A percentile compares a stretch with the other conserved stretches of the same genome.
These are phyloP conservation scores for Lysandra coridon DNA, from an alignment of 2,888 invertebrate genomes.

Conservation along the genomic window DNA sequence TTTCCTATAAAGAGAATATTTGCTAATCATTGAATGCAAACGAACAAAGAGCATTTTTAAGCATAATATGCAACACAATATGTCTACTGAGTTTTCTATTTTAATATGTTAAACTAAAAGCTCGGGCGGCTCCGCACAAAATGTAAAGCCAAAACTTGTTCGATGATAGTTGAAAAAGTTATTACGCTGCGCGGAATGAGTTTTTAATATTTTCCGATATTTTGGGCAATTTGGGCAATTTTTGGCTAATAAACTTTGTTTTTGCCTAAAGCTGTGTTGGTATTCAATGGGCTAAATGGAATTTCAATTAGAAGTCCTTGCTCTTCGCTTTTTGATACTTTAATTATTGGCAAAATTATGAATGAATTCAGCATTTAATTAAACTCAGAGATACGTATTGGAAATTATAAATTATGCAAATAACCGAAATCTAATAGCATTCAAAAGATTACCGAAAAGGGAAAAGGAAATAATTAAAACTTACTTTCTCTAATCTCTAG, in stretches of 20 bases:
- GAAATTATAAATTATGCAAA: no score
- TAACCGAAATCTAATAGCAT: no score
- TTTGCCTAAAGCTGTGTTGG: neutral
- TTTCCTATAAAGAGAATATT: no score
- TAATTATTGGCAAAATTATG: neutral
- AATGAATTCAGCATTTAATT: no score
- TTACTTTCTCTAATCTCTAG: no score
- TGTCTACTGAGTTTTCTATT: conserved; percentile 2
- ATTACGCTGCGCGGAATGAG: conserved; percentile 10
- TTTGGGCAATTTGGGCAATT: neutral
- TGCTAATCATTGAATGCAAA: neutral
- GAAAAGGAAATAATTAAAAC: no score
- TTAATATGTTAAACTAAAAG: conserved; percentile 23
- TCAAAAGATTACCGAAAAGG: no score
- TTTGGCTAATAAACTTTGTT: conserved; percentile 9
- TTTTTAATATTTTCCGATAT: conserved; percentile 23
- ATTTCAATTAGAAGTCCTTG: neutral
- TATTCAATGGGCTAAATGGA: neutral
- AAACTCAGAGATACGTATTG: no score
- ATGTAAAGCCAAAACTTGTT: conserved; percentile 16
- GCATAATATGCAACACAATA: neutral
- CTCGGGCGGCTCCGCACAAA: neutral
- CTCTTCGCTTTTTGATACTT: neutral
- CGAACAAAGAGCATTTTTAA: neutral
- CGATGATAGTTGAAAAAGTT: conserved; percentile 21